These are phyloP conservation scores for Canis aureus DNA, from an alignment of 2,113 vertebrate species.

Conservation along the genomic window DNA sequence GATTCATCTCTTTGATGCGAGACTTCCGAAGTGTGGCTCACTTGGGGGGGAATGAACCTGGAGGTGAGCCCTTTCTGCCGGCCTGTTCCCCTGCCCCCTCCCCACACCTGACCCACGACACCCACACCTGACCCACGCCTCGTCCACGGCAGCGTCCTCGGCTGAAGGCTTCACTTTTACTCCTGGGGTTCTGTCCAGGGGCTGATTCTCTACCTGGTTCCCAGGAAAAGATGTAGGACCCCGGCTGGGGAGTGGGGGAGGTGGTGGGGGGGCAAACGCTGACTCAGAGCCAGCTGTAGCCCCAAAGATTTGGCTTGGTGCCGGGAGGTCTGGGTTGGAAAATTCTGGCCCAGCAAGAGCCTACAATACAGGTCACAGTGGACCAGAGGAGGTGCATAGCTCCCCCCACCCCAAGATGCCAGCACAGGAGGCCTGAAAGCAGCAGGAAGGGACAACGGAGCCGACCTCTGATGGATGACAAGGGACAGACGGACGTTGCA, in stretches of 20 bases:
- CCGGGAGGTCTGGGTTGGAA: neutral
- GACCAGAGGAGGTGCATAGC: neutral
- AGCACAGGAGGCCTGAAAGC: neutral
- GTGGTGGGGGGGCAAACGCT: neutral
- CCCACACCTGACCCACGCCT: neutral
- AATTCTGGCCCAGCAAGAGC: fast-evolving
- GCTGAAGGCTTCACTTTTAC: neutral
- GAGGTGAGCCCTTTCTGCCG: slow-evolving; percentile 44
- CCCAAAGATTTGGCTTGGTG: neutral
- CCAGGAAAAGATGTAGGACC: neutral
- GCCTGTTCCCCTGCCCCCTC: neutral
- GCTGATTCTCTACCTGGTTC: neutral
- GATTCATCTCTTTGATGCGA: slow-evolving; percentile 67
- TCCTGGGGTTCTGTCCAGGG: neutral
- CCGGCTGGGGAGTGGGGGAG: neutral
- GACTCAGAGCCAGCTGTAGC: neutral
- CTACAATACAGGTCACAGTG: fast-evolving
- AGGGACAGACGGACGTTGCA: neutral
- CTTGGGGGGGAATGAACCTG: neutral
- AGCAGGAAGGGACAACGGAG: neutral
- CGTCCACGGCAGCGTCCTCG: neutral
- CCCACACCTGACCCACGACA: neutral
- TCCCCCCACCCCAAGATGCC: neutral
- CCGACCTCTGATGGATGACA: neutral
- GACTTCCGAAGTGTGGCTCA: slow-evolving; percentile 64